These are phyloP conservation scores for Lamellibrachia luymesi DNA, from an alignment of 1,140 invertebrate species.

Conservation along the genomic window DNA sequence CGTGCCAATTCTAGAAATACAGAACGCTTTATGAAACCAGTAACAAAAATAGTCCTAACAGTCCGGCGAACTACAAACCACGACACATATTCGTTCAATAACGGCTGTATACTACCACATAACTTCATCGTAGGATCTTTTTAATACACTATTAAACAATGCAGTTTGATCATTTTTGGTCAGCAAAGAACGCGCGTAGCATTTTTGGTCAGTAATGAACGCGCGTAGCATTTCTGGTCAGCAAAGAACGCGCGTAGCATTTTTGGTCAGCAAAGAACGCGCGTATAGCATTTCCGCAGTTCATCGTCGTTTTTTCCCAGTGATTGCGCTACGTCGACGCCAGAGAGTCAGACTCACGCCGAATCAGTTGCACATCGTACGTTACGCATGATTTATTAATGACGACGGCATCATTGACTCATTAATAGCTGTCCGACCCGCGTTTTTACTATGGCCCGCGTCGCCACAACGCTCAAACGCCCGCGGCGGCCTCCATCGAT, in stretches of 20 bases:
- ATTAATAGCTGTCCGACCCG: not conserved
- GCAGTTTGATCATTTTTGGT: not conserved
- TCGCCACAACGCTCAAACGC: not conserved
- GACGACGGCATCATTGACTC: slow-evolving; percentile 3
- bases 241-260: not conserved
- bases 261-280: too few relatives aligned
- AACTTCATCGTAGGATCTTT: too few relatives aligned
- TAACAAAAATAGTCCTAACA: too few relatives aligned
- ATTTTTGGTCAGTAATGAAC: too few relatives aligned
- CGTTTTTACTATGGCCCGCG: not conserved
- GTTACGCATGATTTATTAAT: not conserved
- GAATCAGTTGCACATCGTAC: not conserved
- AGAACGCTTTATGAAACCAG: too few relatives aligned
- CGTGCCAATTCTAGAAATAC: too few relatives aligned
- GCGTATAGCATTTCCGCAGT: not conserved
- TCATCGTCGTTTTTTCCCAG: not conserved
- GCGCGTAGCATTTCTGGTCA: not conserved
- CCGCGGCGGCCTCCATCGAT: not conserved
- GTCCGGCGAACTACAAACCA: too few relatives aligned
- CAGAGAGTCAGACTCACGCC: not conserved
- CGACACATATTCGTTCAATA: too few relatives aligned
- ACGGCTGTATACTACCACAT: too few relatives aligned
- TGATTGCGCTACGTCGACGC: not conserved
- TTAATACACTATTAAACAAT: not conserved
- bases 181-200: not conserved